phyloP scores from a whole-genome alignment of 2,888 invertebrate species.

The Crepidodera aurea region DNA sequence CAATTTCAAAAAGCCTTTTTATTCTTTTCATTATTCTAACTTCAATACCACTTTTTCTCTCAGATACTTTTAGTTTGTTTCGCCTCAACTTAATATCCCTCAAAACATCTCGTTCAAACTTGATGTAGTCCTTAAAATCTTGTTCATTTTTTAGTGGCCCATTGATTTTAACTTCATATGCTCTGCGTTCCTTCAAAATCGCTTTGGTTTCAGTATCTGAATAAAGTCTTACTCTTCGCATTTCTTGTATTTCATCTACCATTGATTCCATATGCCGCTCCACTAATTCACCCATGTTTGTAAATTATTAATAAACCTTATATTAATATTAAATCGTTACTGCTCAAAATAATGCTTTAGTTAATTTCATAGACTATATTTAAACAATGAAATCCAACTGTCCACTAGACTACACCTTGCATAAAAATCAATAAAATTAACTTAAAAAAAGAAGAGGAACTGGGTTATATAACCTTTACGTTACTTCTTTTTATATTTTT shows the following conservation, averaged over 20 bases:
- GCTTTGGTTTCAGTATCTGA: constrained; percentile 75
- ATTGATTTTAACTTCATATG: constrained; percentile 78
- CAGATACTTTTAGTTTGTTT: constrained; percentile 65
- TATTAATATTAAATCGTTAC: too few species aligned
- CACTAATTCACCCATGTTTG: constrained; percentile 81
- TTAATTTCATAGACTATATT: too few species aligned
- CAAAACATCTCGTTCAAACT: constrained; percentile 74
- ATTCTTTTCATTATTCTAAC: constrained; percentile 75
- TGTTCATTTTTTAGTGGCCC: constrained; percentile 73
- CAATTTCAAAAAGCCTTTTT: constrained; percentile 76
- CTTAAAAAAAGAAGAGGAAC: too few species aligned
- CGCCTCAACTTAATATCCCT: constrained; percentile 71
- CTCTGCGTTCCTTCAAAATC: constrained; percentile 74
- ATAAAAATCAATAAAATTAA: too few species aligned
- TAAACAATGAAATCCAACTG: too few species aligned
- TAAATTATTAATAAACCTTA: too few species aligned
- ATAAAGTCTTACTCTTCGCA: constrained; percentile 76
- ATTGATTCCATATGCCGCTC: constrained; percentile 80
- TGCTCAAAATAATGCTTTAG: too few species aligned
- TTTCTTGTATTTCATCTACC: constrained; percentile 82
- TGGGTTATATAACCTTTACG: too few species aligned
- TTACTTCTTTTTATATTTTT: too few species aligned
- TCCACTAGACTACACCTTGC: too few species aligned
- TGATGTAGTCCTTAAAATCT: constrained; percentile 74
- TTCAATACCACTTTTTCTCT: constrained; percentile 74